Percentiles rank a stretch among this genome's conserved stretches.
phyloP scores from a whole-genome alignment of 2,888 invertebrate genomes.

The Lingula anatina region DNA sequence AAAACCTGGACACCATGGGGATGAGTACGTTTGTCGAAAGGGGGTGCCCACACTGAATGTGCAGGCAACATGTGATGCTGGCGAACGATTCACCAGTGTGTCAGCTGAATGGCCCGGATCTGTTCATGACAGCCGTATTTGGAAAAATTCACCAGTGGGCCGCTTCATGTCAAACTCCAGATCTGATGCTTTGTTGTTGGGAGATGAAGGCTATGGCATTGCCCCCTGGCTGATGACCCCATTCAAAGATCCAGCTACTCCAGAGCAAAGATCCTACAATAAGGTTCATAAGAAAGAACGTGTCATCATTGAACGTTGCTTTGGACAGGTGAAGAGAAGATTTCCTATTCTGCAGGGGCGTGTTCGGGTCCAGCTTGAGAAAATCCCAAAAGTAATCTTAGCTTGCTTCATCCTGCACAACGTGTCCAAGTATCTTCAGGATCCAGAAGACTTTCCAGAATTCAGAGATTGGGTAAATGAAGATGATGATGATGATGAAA shows the following conservation, averaged over 20 bases:
- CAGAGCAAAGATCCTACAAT: not conserved
- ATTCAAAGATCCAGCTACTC: not conserved
- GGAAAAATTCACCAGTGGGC: constrained; percentile 1
- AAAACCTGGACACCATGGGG: no score
- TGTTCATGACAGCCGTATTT: constrained; percentile 3
- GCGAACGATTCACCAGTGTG: constrained; percentile 1
- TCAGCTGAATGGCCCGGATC: constrained; percentile 2
- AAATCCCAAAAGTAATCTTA: not conserved
- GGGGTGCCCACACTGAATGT: constrained; percentile 1
- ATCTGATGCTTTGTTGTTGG: not conserved
- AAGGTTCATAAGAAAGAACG: not conserved
- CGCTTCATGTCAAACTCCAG: not conserved
- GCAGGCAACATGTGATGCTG: not conserved
- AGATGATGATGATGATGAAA: not conserved
- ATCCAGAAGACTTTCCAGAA: not conserved
- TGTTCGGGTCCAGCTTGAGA: not conserved
- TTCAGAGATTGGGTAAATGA: not conserved
- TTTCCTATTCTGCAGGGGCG: not conserved
- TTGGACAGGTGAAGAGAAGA: not conserved
- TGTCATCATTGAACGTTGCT: not conserved
- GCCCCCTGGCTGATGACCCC: not conserved
- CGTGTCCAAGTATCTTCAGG: not conserved
- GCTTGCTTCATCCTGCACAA: not conserved
- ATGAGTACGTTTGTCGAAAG: no score
- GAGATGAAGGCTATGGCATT: not conserved